Evolutionary conservation across 2,113 vertebrate species (phyloP).

Genomic region (Ctenomys sociabilis): DNA sequence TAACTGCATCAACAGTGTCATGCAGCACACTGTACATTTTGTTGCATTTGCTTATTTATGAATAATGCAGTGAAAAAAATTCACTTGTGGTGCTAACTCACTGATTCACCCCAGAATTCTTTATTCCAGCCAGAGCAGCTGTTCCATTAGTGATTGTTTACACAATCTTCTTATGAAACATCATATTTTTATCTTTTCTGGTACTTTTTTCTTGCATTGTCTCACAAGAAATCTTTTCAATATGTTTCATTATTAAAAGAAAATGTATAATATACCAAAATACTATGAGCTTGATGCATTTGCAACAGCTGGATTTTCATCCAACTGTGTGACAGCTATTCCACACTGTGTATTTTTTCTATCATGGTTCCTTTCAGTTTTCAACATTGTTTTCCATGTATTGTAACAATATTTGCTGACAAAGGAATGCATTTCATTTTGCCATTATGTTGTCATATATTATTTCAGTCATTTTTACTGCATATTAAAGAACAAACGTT

Average conservation of each 20-base stretch:
- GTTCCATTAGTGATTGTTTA: slow-evolving; percentile 42
- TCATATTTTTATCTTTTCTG: neutral
- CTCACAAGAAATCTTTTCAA: slow-evolving; percentile 28
- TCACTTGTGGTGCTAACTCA: neutral
- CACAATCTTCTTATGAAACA: neutral
- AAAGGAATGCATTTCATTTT: slow-evolving; percentile 51
- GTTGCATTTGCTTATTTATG: neutral
- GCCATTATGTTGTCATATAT: neutral
- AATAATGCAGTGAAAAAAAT: slow-evolving; percentile 21
- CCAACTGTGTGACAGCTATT: neutral
- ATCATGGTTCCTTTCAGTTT: slow-evolving; percentile 16
- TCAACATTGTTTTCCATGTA: slow-evolving; percentile 20
- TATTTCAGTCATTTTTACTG: slow-evolving; percentile 29
- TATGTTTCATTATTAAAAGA: slow-evolving; percentile 52
- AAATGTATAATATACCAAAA: neutral
- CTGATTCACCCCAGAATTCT: neutral
- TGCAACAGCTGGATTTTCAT: slow-evolving; percentile 69
- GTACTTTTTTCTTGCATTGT: neutral
- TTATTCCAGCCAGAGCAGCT: slow-evolving; percentile 43
- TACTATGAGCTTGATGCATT: neutral
- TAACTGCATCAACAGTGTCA: neutral
- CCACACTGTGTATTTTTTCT: slow-evolving; percentile 33
- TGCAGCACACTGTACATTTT: neutral
- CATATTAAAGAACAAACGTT: slow-evolving; percentile 23
- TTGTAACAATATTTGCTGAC: slow-evolving; percentile 55